phyloP scores from a whole-genome alignment of 2,113 vertebrate species.

The Myotis lucifugus region DNA sequence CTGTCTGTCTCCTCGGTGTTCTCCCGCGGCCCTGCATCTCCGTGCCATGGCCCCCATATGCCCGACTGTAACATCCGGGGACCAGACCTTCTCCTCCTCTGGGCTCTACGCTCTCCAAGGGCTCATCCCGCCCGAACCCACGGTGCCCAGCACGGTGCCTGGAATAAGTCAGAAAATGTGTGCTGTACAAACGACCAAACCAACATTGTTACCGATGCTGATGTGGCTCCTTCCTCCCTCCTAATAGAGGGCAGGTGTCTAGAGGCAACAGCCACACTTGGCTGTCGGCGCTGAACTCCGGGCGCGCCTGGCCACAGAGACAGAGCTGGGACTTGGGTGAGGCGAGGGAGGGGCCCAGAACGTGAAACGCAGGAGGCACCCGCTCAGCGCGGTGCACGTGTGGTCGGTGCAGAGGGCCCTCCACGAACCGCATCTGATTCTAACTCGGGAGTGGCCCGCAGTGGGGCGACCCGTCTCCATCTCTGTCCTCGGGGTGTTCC shows the following conservation, averaged over 20 bases:
- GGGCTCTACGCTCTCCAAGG: neutral
- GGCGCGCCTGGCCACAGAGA: neutral
- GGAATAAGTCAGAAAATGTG: neutral
- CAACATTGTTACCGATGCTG: neutral
- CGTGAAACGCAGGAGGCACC: neutral
- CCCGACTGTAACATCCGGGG: fast-evolving
- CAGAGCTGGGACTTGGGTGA: neutral
- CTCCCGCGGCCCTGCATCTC: neutral
- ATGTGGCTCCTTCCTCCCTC: neutral
- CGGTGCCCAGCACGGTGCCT: neutral
- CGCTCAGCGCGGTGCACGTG: fast-evolving
- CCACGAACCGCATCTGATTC: neutral
- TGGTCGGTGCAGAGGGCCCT: neutral
- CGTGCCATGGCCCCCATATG: fast-evolving
- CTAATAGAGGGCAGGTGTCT: neutral
- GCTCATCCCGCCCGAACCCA: neutral
- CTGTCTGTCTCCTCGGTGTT: neutral
- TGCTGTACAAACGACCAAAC: neutral
- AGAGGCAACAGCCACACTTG: neutral
- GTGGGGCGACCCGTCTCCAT: neutral
- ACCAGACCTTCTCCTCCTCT: neutral
- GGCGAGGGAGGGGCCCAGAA: too few species aligned
- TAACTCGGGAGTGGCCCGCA: neutral
- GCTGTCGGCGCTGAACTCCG: neutral
- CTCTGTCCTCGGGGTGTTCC: neutral